These are phyloP conservation scores for Penaeus monodon DNA, from an alignment of 2,888 invertebrate species.

Conservation along the genomic window DNA sequence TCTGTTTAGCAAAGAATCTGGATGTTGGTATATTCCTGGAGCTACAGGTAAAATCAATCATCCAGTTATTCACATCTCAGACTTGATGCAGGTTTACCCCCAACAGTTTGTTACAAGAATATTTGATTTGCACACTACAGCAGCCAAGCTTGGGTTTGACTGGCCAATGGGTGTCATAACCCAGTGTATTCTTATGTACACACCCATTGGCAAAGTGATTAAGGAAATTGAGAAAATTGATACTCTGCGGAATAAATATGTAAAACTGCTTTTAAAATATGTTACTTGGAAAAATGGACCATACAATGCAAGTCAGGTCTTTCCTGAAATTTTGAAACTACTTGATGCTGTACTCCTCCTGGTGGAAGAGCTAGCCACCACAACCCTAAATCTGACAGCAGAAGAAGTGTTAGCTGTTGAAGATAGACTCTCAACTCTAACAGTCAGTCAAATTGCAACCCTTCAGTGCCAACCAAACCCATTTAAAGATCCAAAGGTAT, in stretches of 20 bases:
- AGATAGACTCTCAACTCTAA: slow-evolving; percentile 46
- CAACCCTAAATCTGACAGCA: slow-evolving; percentile 38
- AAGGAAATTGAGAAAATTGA: slow-evolving; percentile 59
- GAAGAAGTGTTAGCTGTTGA: slow-evolving; percentile 50
- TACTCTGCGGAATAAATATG: slow-evolving; percentile 50
- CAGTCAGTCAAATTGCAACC: slow-evolving; percentile 42
- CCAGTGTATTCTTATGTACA: slow-evolving; percentile 55
- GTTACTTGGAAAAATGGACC: slow-evolving; percentile 59
- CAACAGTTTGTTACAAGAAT: slow-evolving; percentile 39
- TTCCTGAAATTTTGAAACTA: slow-evolving; percentile 58
- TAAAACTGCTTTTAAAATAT: slow-evolving; percentile 57
- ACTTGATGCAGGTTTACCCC: slow-evolving; percentile 49
- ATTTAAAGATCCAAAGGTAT: slow-evolving; percentile 42
- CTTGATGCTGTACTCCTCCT: slow-evolving; percentile 51
- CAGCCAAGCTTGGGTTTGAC: slow-evolving; percentile 53
- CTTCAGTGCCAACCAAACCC: slow-evolving; percentile 38
- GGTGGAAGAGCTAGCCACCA: slow-evolving; percentile 45
- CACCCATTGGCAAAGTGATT: slow-evolving; percentile 45
- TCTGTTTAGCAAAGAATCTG: slow-evolving; percentile 51
- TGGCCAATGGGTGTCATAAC: slow-evolving; percentile 58
- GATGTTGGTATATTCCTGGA: slow-evolving; percentile 56
- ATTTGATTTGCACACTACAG: slow-evolving; percentile 35
- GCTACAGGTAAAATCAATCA: slow-evolving; percentile 35
- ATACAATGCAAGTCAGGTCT: slow-evolving; percentile 47
- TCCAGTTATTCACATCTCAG: slow-evolving; percentile 49